These are phyloP conservation scores for Drosophila tropicalis DNA, from an alignment of 1,140 invertebrate genomes.

Conservation along the genomic window DNA sequence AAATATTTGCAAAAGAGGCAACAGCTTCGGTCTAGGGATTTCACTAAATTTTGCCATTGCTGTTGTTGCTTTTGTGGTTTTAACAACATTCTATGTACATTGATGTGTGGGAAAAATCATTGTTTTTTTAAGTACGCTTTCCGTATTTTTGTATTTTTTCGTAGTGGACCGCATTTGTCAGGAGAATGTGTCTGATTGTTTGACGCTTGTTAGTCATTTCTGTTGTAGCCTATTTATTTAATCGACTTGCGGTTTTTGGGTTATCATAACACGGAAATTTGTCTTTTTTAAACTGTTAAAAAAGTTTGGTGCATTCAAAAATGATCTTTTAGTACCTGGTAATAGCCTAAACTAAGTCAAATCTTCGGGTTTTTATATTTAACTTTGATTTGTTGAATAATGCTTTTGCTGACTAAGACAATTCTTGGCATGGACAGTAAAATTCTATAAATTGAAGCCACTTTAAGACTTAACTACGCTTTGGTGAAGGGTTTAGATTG, in stretches of 20 bases:
- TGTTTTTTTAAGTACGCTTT: slow-evolving; percentile 18
- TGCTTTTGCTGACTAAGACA: neutral
- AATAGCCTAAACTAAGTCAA: neutral
- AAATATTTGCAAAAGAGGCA: slow-evolving; percentile 55
- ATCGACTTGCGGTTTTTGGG: slow-evolving; percentile 60
- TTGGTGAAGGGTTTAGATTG: slow-evolving; percentile 44
- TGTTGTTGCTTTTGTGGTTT: slow-evolving; percentile 55
- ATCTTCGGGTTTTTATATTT: neutral
- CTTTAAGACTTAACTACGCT: slow-evolving; percentile 19
- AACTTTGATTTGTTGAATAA: no score
- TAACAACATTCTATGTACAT: slow-evolving; percentile 14
- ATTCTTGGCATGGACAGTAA: neutral
- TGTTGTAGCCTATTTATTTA: slow-evolving; percentile 56
- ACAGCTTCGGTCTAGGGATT: slow-evolving; percentile 48
- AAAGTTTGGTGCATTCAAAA: no score
- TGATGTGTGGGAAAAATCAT: slow-evolving; percentile 7
- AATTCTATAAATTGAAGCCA: neutral
- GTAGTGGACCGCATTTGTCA: no score
- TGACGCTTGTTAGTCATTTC: slow-evolving; percentile 57
- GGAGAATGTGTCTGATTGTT: slow-evolving; percentile 57
- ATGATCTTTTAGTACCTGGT: no score
- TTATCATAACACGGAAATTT: neutral
- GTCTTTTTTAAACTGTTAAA: no score
- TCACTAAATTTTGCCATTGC: slow-evolving; percentile 29
- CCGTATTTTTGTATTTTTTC: slow-evolving; percentile 37